Evolutionary conservation across 1,140 invertebrate genomes (phyloP).

Genomic region (Megalopta genalis): DNA sequence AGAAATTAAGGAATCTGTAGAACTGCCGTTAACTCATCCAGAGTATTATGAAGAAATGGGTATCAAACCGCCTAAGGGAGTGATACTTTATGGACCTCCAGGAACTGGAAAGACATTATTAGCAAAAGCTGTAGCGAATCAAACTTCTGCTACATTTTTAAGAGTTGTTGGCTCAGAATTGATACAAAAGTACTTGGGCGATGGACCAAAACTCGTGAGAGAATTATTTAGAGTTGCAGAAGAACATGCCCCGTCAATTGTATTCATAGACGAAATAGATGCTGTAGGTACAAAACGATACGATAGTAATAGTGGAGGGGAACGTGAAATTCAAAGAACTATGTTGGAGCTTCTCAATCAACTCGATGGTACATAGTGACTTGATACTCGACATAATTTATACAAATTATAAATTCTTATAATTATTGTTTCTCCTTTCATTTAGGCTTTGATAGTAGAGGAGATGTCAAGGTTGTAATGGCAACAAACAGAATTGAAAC

Average conservation of each 20-base stretch:
- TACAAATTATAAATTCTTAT: background rate
- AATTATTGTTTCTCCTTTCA: constrained; percentile 27
- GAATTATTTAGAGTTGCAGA: constrained; percentile 99
- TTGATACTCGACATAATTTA: background rate
- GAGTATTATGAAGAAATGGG: constrained; percentile 99
- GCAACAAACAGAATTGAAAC: constrained; percentile 99
- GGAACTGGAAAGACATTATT: constrained; percentile 99
- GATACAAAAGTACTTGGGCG: constrained; percentile 99
- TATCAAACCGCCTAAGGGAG: constrained; percentile 99
- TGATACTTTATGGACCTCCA: constrained; percentile 98
- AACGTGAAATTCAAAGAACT: constrained; percentile 99
- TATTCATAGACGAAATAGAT: constrained; percentile 99
- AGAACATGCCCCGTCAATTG: constrained; percentile 99
- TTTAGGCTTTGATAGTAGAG: constrained; percentile 87
- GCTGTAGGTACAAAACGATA: constrained; percentile 99
- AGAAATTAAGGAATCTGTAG: constrained; percentile 99
- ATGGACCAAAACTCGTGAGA: constrained; percentile 98
- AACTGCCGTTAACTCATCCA: constrained; percentile 98
- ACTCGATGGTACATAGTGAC: constrained; percentile 88
- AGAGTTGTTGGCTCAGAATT: constrained; percentile 99
- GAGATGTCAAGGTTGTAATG: constrained; percentile 96
- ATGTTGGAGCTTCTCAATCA: constrained; percentile 99
- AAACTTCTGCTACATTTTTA: constrained; percentile 99
- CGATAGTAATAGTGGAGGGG: constrained; percentile 99
- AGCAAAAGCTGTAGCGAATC: constrained; percentile 99